Base-by-base conservation (phyloP, 2,113 vertebrate genomes). In the Pelusios castaneus region DNA sequence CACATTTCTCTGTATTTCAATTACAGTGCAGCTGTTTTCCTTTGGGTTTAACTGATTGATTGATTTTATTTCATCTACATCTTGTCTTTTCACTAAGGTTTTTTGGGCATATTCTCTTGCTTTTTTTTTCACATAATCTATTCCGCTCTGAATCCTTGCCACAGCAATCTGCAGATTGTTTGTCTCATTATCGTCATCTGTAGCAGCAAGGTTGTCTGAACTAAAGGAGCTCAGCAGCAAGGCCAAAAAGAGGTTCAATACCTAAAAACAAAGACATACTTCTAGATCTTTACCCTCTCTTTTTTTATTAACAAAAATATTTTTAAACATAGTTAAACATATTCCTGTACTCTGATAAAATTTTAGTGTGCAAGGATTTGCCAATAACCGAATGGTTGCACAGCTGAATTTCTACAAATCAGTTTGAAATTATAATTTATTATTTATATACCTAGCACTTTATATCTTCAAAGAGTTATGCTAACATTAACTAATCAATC, bases 201-300 rank as follows among this genome's bases (percentile, higher is more conserved):
- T 97, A 34, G 97, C 98, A 81, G 98, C 95, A 90, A 99, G 98
- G 93, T 99, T 99, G 96, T 99, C 99, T 27, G 99, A 99, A 96
- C 99, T 99, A 97, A 99, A 99, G 14, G 99, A 99, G 94, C 99
- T 99, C 96, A 99, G 95, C 91, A 99, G 97, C 95, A 99, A 98
- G 81, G 99, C 99, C 97, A 99, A 98, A 97, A 99, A 99, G 85
- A 99, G 98, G 94, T 99, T 99, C 97, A 99, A 95, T 75, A 99
- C 98, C 99, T 99, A 60, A 73, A 91, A 87, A 80, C 2, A 34
- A 49, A 78, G 10, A 92, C 82, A 51, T 2, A 89, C 22, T 90
- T 38, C 2, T 86, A 12, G 79, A 27, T 88, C 85, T 54, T 70
- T 41, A 38, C 5, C 38, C 13, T 63, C 10, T n/a, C 45, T 52